Evolutionary conservation across 2,113 vertebrate genomes (phyloP).

Genomic region (Hassar affinis): DNA sequence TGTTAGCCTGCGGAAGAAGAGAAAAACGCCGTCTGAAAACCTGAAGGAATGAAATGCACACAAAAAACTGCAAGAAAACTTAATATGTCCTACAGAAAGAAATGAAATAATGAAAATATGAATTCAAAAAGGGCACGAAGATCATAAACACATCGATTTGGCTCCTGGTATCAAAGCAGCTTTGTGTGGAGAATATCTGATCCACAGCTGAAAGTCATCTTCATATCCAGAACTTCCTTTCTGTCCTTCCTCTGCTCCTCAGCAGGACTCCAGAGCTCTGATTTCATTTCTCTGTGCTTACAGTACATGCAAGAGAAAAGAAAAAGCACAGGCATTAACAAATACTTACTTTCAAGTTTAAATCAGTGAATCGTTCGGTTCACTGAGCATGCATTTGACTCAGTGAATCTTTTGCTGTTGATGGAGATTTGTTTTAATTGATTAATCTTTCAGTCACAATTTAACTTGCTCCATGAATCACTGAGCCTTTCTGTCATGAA

Average conservation of each 20-base stretch:
- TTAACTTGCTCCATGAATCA: too few relatives aligned
- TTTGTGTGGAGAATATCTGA: constrained; percentile 1
- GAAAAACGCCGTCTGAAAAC: neutral
- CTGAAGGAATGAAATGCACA: neutral
- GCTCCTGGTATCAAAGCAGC: constrained; percentile 9
- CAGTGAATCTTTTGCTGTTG: neutral
- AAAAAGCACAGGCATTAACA: neutral
- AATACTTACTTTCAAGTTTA: neutral
- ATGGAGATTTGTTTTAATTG: neutral
- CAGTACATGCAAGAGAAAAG: neutral
- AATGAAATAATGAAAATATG: neutral
- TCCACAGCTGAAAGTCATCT: constrained; percentile 40
- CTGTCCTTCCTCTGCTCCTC: constrained; percentile 49
- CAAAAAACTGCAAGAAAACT: neutral
- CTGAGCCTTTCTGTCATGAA: too few relatives aligned
- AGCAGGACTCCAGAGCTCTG: neutral
- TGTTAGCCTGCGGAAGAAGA: neutral
- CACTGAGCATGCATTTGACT: neutral
- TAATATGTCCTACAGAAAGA: neutral
- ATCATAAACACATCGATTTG: neutral
- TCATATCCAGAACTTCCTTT: constrained; percentile 43
- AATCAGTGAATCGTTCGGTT: neutral
- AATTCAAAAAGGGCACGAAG: neutral
- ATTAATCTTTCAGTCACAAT: neutral
- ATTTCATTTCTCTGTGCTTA: neutral